Evolutionary conservation across 2,888 invertebrate genomes (phyloP).

Genomic region (Orthosia gracilis): DNA sequence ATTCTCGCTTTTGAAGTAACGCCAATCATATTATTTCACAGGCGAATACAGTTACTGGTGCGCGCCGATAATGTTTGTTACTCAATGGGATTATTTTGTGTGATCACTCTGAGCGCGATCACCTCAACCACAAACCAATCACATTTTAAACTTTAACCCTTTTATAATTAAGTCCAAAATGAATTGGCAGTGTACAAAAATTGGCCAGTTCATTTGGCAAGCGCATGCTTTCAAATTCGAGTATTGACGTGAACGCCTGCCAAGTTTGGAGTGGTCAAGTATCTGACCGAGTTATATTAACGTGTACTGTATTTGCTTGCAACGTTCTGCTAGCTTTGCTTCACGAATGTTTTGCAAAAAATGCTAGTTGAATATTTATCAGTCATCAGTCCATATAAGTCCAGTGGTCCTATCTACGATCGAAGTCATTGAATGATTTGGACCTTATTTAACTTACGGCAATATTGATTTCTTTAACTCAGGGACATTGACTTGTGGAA

Average conservation of each 20-base stretch:
- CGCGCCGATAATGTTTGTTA: constrained; percentile 67
- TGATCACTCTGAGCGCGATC: constrained; percentile 56
- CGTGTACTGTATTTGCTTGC: constrained; percentile 53
- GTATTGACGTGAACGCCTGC: constrained; percentile 71
- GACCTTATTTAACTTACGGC: background rate
- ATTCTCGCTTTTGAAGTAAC: constrained; percentile 75
- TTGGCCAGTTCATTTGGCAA: constrained; percentile 75
- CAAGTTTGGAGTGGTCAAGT: constrained; percentile 72
- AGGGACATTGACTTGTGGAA: background rate
- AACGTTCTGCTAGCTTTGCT: constrained; percentile 27
- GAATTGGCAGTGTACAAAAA: constrained; percentile 60
- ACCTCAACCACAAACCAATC: constrained; percentile 45
- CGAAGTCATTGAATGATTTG: background rate
- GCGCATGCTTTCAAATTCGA: constrained; percentile 68
- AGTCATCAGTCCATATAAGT: background rate
- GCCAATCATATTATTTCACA: constrained; percentile 73
- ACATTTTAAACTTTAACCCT: constrained; percentile 36
- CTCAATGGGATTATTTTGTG: constrained; percentile 67
- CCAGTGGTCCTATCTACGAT: background rate
- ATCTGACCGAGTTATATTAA: constrained; percentile 66
- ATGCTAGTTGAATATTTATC: constrained; percentile 21
- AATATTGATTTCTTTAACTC: background rate
- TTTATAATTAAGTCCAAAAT: constrained; percentile 65
- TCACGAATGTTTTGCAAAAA: constrained; percentile 32
- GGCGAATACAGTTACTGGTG: constrained; percentile 60